Evolutionary conservation across 2,113 vertebrate genomes (phyloP).

Genomic region (Dermatemys mawii): DNA sequence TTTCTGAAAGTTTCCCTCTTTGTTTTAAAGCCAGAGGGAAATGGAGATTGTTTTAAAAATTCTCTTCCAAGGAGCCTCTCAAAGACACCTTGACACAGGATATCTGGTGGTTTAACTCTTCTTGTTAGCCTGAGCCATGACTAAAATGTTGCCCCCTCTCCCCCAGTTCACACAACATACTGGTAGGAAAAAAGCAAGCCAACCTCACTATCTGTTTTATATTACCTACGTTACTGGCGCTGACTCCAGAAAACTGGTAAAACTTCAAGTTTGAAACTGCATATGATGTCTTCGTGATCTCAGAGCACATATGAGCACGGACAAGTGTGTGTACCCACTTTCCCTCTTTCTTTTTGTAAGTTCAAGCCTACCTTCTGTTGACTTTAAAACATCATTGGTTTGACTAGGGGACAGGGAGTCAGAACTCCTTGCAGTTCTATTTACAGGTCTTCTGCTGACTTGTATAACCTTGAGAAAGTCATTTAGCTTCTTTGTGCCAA

Average conservation of each 20-base stretch:
- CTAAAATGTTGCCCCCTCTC: neutral
- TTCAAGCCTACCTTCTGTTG: neutral
- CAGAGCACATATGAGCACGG: neutral
- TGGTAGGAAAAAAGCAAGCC: neutral
- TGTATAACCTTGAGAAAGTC: neutral
- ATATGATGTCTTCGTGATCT: neutral
- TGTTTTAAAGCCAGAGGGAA: neutral
- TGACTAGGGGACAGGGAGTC: neutral
- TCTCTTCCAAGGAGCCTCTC: neutral
- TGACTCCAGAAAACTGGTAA: neutral
- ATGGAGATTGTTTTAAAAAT: neutral
- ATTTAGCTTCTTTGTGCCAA: neutral
- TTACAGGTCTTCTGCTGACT: neutral
- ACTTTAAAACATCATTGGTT: neutral
- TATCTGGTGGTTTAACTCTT: neutral
- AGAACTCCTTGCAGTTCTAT: neutral
- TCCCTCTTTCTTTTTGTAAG: neutral
- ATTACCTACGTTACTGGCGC: neutral
- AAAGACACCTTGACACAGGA: neutral
- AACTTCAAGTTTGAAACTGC: neutral
- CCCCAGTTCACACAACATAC: neutral
- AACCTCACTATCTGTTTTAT: neutral
- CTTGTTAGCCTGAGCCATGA: neutral
- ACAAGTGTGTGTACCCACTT: neutral
- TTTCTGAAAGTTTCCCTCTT: neutral